A percentile compares a stretch with the other conserved stretches of the same genome.
Evolutionary conservation across 1,140 invertebrate genomes (phyloP).

Genomic region (Spodoptera litura): DNA sequence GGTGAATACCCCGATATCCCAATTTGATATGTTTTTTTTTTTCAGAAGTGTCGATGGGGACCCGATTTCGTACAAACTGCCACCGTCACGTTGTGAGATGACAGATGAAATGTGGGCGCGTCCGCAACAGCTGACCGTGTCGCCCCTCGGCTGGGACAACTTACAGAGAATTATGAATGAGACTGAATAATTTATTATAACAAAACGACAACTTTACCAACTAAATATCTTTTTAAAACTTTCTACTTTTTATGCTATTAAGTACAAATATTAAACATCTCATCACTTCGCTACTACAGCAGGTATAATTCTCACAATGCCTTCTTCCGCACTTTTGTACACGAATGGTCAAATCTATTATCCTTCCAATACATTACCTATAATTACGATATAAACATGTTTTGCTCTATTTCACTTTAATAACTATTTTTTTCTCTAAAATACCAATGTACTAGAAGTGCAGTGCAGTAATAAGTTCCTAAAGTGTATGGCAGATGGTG

Average conservation of each 20-base stretch:
- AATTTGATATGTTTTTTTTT: conserved; percentile 33
- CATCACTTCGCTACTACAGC: not conserved
- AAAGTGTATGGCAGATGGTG: no score
- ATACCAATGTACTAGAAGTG: no score
- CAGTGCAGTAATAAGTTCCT: no score
- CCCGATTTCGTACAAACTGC: conserved; percentile 78
- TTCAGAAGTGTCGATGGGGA: conserved; percentile 74
- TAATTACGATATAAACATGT: no score
- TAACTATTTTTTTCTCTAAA: no score
- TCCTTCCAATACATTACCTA: no score
- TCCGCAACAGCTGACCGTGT: conserved; percentile 64
- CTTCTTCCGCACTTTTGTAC: no score
- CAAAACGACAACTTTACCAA: not conserved
- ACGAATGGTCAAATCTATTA: no score
- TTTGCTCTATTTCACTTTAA: no score
- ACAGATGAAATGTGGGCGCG: conserved; percentile 74
- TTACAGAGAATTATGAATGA: conserved; percentile 26
- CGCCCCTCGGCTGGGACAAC: conserved; percentile 59
- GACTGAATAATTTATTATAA: not conserved
- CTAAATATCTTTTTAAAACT: not conserved
- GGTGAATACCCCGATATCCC: no score
- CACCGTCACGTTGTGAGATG: conserved; percentile 67
- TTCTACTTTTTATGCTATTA: not conserved
- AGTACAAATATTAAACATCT: not conserved
- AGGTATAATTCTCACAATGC: not conserved